Conservation (phyloP, 2,888 invertebrate species). For the Caenorhabditis panamensis region DNA sequence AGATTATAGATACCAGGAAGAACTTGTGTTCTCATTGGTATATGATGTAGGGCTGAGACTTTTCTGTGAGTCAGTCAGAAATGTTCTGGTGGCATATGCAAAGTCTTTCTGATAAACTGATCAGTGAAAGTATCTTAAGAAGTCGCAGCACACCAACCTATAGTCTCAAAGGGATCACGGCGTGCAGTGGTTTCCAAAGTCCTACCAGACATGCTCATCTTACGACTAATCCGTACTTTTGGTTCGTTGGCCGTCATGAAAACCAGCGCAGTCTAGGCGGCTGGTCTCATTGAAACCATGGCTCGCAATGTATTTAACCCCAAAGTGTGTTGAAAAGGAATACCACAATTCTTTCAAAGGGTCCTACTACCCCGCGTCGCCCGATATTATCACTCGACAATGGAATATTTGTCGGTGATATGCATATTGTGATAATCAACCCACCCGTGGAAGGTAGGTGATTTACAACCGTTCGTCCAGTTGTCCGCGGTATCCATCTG, state of each 20-base stretch:
- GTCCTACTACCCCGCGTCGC: neutral
- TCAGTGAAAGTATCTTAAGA: too few relatives aligned
- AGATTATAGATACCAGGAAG: slow-evolving; percentile 40
- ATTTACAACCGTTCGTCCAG: slow-evolving; percentile 52
- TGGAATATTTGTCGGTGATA: slow-evolving; percentile 54
- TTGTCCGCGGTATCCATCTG: slow-evolving; percentile 45
- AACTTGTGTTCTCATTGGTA: slow-evolving; percentile 6
- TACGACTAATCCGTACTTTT: slow-evolving; percentile 52
- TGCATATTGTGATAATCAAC: slow-evolving; percentile 57
- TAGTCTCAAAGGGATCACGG: slow-evolving; percentile 34
- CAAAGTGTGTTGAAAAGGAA: neutral
- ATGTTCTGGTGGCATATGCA: too few relatives aligned
- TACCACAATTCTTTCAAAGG: neutral
- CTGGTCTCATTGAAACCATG: slow-evolving; percentile 28
- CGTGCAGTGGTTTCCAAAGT: slow-evolving; percentile 10
- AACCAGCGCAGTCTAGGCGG: slow-evolving; percentile 23
- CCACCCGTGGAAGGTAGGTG: slow-evolving; percentile 32
- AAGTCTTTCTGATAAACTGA: neutral
- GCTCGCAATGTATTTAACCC: neutral
- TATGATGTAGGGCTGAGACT: neutral
- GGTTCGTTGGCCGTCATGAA: slow-evolving; percentile 3
- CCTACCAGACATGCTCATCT: slow-evolving; percentile 55
- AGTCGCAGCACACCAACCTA: neutral
- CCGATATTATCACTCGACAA: slow-evolving; percentile 35
- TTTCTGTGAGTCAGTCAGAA: neutral